Conservation (phyloP, 2,888 invertebrate genomes). For the Tricholauxania praeusta region DNA sequence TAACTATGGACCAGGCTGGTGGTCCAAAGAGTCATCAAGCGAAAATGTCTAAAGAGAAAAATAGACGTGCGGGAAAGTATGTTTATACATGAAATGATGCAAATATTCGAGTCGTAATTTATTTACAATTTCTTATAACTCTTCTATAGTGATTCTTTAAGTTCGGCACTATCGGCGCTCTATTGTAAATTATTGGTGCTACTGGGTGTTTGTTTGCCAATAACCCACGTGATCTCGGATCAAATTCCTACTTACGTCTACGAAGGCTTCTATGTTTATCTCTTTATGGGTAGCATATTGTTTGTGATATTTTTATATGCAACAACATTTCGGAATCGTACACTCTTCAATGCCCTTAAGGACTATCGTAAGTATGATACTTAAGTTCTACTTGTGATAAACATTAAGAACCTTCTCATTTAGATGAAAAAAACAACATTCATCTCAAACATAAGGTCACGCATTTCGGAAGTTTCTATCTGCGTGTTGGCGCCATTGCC, state of each 20-base stretch:
- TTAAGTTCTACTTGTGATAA: too few species aligned
- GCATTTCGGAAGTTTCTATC: constrained; percentile 88
- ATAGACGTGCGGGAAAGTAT: constrained; percentile 69
- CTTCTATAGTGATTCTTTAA: constrained; percentile 75
- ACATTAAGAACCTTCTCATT: not conserved
- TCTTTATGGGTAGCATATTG: constrained; percentile 81
- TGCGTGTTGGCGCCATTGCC: constrained; percentile 82
- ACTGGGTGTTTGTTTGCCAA: constrained; percentile 85
- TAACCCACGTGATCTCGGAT: constrained; percentile 86
- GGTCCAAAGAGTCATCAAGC: constrained; percentile 60
- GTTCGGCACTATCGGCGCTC: constrained; percentile 81
- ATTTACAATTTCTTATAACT: constrained; percentile 31
- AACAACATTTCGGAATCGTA: constrained; percentile 75
- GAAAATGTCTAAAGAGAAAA: constrained; percentile 64
- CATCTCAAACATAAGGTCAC: constrained; percentile 66
- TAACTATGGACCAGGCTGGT: constrained; percentile 56
- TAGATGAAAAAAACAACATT: constrained; percentile 65
- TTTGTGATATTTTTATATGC: constrained; percentile 82
- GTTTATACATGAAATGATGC: constrained; percentile 45
- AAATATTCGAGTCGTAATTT: not conserved
- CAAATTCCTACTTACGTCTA: constrained; percentile 82
- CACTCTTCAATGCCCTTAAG: constrained; percentile 73
- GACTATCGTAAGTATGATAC: constrained; percentile 64
- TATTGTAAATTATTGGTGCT: constrained; percentile 89
- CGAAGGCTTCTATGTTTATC: constrained; percentile 87